phyloP scores from a whole-genome alignment of 2,113 vertebrate species.

The Microtus oregoni region DNA sequence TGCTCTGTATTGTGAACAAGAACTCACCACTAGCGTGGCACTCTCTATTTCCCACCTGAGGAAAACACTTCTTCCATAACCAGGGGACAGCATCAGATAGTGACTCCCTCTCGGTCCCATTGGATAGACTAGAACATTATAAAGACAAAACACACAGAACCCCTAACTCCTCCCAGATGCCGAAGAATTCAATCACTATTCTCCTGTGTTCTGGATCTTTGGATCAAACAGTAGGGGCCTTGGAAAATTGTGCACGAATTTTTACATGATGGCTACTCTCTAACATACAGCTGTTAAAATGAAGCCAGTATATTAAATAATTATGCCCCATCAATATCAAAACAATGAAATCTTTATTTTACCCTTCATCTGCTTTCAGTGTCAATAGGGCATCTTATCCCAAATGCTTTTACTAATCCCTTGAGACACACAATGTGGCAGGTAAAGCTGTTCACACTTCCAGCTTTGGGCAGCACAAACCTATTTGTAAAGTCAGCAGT shows the following conservation, averaged over 20 bases:
- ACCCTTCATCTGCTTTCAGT: background rate
- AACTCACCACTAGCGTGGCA: background rate
- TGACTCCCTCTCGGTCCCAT: background rate
- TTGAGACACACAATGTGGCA: background rate
- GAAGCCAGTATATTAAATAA: background rate
- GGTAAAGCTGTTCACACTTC: background rate
- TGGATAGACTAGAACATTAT: background rate
- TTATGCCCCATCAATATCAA: background rate
- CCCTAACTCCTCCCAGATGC: background rate
- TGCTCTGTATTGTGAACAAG: background rate
- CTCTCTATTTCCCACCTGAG: background rate
- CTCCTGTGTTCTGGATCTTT: background rate
- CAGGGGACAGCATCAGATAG: background rate
- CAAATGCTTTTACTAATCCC: background rate
- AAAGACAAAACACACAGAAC: background rate
- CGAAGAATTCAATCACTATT: background rate
- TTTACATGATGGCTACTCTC: background rate
- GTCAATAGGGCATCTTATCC: background rate
- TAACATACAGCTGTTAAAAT: slow-evolving; percentile 11
- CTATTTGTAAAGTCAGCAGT: background rate
- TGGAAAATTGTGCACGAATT: background rate
- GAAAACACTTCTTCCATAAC: background rate
- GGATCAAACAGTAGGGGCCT: background rate
- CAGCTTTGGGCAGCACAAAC: background rate
- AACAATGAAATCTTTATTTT: background rate